These are phyloP conservation scores for Smittia aterrima DNA, from an alignment of 2,888 invertebrate genomes.

Conservation along the genomic window DNA sequence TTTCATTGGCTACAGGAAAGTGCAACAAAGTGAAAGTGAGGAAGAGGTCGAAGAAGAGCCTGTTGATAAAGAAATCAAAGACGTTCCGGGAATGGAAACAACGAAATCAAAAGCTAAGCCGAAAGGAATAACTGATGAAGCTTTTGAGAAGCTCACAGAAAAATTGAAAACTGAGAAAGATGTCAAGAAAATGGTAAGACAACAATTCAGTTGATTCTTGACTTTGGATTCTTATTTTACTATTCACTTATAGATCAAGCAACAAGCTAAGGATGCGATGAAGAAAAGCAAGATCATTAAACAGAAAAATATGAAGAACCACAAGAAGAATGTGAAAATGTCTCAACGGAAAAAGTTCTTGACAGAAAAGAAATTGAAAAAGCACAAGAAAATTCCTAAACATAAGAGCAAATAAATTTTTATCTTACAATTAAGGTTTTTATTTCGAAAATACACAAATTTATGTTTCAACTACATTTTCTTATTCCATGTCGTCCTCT, in stretches of 20 bases:
- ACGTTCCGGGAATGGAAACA: slow-evolving; percentile 1
- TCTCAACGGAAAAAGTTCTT: slow-evolving; percentile 16
- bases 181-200: slow-evolving; percentile 18
- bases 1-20: neutral
- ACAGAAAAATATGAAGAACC: slow-evolving; percentile 10
- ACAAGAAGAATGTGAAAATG: slow-evolving; percentile 24
- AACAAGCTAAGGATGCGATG: slow-evolving; percentile 26
- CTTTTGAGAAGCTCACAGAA: neutral
- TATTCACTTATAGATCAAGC: neutral
- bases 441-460: neutral
- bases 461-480: neutral
- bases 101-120: neutral
- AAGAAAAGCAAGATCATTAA: slow-evolving; percentile 34
- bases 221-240: neutral
- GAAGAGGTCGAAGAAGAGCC: neutral
- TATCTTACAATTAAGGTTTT: neutral
- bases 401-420: neutral
- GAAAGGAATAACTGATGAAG: neutral
- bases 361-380: slow-evolving; percentile 20
- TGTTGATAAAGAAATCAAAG: neutral
- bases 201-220: neutral
- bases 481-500: neutral
- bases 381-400: slow-evolving; percentile 27
- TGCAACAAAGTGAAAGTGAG: neutral
- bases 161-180: slow-evolving; percentile 26